These are phyloP conservation scores for Symphodus melops DNA, from an alignment of 2,113 vertebrate genomes.

Conservation along the genomic window DNA sequence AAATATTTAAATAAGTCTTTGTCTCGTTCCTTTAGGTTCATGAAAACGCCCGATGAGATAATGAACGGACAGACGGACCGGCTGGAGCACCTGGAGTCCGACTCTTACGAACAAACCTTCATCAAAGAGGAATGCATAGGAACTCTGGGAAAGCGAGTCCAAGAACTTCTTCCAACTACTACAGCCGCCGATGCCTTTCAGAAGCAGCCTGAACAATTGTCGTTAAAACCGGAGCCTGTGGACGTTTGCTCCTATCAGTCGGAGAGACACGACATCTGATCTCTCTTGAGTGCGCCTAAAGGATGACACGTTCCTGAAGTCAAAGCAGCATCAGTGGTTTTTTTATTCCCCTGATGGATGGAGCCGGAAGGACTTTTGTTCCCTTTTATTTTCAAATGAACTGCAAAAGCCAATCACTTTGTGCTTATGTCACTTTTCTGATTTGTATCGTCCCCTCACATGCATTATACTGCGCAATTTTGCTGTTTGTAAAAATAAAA, in stretches of 20 bases:
- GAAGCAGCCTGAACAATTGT: constrained; percentile 69
- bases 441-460: constrained; percentile 50
- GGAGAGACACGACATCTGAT: constrained; percentile 6
- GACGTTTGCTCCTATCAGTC: constrained; percentile 24
- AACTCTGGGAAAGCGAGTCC: constrained; percentile 42
- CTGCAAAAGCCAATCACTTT: constrained; percentile 77
- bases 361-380: constrained; percentile 36
- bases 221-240: constrained; percentile 13
- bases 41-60: constrained; percentile 99
- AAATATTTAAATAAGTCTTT: neutral
- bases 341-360: constrained; percentile 30
- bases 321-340: constrained; percentile 20
- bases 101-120: constrained; percentile 94
- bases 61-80: constrained; percentile 97
- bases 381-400: constrained; percentile 54
- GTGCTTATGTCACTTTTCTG: constrained; percentile 66
- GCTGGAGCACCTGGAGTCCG: constrained; percentile 95
- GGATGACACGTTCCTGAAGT: constrained; percentile 42
- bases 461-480: constrained; percentile 64
- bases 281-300: constrained; percentile 57
- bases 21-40: constrained; percentile 85
- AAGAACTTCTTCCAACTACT: constrained; percentile 58
- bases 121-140: constrained; percentile 96
- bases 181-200: constrained; percentile 81
- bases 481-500: constrained; percentile 73